Percentiles rank a stretch among this genome's conserved stretches.
These are phyloP conservation scores for Macrosteles quadrilineatus DNA, from an alignment of 1,140 invertebrate species.

Conservation along the genomic window DNA sequence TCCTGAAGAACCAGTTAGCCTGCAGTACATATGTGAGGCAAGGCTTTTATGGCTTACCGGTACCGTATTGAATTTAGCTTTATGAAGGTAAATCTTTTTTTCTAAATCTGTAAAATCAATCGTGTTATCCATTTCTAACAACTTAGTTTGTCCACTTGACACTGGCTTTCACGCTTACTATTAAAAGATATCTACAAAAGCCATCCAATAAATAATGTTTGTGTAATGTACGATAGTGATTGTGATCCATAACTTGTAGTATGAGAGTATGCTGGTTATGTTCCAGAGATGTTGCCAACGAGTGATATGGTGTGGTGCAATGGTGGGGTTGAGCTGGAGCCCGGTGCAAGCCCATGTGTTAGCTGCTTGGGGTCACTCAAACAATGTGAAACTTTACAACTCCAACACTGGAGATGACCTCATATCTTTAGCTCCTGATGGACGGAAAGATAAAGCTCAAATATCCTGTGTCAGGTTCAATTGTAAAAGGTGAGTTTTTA, in stretches of 20 bases:
- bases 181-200: no score
- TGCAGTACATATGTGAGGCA: background rate
- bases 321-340: constrained; percentile 10
- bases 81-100: background rate
- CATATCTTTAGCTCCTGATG: background rate
- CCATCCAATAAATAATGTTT: no score
- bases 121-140: background rate
- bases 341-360: constrained; percentile 2
- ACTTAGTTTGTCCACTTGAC: background rate
- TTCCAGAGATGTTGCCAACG: background rate
- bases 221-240: no score
- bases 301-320: background rate
- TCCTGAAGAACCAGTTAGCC: background rate
- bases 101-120: background rate
- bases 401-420: background rate
- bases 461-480: background rate
- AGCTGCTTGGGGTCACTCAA: constrained; percentile 1
- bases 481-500: background rate
- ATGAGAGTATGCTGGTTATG: no score
- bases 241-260: no score
- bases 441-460: background rate
- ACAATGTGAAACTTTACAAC: constrained; percentile 1
- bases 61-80: background rate
- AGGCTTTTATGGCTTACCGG: background rate
- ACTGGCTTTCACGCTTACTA: background rate